phyloP scores from a whole-genome alignment of 1,140 invertebrate species.

The Cotesia vestalis region DNA sequence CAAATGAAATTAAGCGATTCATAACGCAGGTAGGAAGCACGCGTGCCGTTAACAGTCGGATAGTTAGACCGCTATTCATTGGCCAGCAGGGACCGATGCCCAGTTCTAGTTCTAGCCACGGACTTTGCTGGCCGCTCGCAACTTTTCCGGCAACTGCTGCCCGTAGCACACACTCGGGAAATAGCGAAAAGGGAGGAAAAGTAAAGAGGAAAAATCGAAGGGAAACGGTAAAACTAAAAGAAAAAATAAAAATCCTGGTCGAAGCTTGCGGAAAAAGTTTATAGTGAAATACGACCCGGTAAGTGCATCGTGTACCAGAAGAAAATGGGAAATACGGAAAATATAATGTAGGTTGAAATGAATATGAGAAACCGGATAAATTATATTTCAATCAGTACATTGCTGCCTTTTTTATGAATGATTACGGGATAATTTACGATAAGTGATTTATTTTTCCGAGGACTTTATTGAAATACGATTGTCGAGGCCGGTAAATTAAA shows the following conservation, averaged over 20 bases:
- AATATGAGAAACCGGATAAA: no score
- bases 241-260: background rate
- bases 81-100: constrained; percentile 26
- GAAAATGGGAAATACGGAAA: constrained; percentile 19
- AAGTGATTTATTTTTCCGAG: background rate
- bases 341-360: background rate
- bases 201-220: constrained; percentile 3
- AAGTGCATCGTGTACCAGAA: constrained; percentile 17
- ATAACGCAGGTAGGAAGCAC: constrained; percentile 44
- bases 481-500: background rate
- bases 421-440: no score
- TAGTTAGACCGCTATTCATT: constrained; percentile 50
- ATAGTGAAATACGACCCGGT: background rate
- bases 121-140: constrained; percentile 9
- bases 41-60: constrained; percentile 48
- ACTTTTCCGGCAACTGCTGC: constrained; percentile 20
- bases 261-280: background rate
- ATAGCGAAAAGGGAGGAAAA: background rate
- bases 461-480: no score
- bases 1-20: constrained; percentile 54
- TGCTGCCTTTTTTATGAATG: no score
- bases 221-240: background rate
- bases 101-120: background rate
- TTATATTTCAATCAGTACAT: background rate
- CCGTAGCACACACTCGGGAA: constrained; percentile 28